Evolutionary conservation across 2,113 vertebrate genomes (phyloP).

Genomic region (Argyrosomus japonicus): DNA sequence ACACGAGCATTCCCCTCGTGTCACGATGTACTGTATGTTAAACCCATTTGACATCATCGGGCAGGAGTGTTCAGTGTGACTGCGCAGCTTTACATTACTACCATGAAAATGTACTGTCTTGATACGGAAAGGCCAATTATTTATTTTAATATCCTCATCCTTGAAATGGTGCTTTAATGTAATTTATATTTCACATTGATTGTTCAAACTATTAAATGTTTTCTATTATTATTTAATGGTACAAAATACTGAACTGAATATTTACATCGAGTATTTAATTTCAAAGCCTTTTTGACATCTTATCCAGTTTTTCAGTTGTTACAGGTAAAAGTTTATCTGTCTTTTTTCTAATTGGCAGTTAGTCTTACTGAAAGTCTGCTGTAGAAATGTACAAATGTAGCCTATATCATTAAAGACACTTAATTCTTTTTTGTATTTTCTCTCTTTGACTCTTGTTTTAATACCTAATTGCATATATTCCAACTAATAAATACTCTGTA

Average conservation of each 20-base stretch:
- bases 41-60: constrained; percentile 18
- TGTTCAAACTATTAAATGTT: constrained; percentile 76
- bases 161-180: constrained; percentile 88
- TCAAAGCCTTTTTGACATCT: constrained; percentile 59
- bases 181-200: constrained; percentile 83
- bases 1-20: constrained; percentile 30
- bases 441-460: constrained; percentile 3
- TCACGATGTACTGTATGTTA: constrained; percentile 40
- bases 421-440: constrained; percentile 72
- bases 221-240: constrained; percentile 77
- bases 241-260: constrained; percentile 70
- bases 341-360: constrained; percentile 76
- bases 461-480: too few relatives aligned
- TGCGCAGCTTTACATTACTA: constrained; percentile 63
- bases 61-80: constrained; percentile 47
- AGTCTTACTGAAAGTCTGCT: constrained; percentile 79
- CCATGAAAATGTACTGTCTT: constrained; percentile 68
- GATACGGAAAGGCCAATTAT: constrained; percentile 81
- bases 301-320: constrained; percentile 64
- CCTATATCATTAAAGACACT: constrained; percentile 81
- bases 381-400: constrained; percentile 85
- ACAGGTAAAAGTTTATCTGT: constrained; percentile 49
- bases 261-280: constrained; percentile 75
- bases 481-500: not conserved
- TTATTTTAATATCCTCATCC: constrained; percentile 85